Evolutionary conservation across 2,797 vertebrate genomes (phyloP).

Genomic region (Miichthys miiuy): DNA sequence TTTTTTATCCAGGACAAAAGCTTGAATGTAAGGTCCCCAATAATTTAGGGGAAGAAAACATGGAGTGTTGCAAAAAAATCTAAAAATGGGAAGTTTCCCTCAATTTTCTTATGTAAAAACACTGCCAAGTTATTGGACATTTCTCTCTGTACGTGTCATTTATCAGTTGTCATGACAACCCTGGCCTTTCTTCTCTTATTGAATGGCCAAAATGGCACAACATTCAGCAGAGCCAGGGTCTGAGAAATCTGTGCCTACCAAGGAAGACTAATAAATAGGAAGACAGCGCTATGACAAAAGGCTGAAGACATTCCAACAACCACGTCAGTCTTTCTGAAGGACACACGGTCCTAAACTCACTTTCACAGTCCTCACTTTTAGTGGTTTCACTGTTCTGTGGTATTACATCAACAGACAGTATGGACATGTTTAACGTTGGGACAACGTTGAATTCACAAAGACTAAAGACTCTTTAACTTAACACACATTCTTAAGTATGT

Average conservation of each 20-base stretch:
- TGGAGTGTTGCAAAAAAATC: background rate
- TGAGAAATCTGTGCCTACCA: background rate
- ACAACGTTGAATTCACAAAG: background rate
- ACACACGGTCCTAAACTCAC: background rate
- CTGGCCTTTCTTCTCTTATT: background rate
- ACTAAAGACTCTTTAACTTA: background rate
- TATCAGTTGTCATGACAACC: slow-evolving; percentile 15
- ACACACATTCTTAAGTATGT: background rate
- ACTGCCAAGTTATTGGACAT: background rate
- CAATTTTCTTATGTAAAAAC: background rate
- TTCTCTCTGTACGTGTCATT: background rate
- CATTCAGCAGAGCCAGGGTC: background rate
- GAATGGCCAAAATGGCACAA: background rate
- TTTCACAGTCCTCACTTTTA: background rate
- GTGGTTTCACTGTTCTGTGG: slow-evolving; percentile 1
- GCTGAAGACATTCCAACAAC: background rate
- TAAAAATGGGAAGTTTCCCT: background rate
- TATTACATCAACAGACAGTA: background rate
- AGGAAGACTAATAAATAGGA: slow-evolving; percentile 1
- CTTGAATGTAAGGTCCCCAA: background rate
- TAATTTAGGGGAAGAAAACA: background rate
- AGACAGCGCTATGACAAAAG: background rate
- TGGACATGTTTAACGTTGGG: background rate
- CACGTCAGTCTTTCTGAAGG: background rate
- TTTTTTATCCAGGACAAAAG: background rate